phyloP scores from a whole-genome alignment of 1,140 invertebrate species.

The Helicoverpa zea region DNA sequence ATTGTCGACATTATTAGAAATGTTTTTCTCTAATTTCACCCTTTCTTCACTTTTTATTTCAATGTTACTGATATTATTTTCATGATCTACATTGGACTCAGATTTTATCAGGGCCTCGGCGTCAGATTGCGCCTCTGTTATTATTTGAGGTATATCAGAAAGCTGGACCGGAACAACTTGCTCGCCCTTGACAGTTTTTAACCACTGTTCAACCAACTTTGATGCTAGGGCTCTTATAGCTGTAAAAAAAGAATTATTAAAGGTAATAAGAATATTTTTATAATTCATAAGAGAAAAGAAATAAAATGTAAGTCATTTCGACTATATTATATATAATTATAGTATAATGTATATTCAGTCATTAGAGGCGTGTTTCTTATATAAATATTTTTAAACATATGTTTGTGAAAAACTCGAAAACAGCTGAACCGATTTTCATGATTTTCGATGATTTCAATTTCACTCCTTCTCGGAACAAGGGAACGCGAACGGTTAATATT shows the following conservation, averaged over 20 bases:
- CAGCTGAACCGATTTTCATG: too few species aligned
- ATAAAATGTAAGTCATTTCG: not conserved
- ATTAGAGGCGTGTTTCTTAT: too few species aligned
- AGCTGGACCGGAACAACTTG: slow-evolving; percentile 77
- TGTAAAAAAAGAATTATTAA: slow-evolving; percentile 78
- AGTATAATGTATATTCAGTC: too few species aligned
- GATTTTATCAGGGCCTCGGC: slow-evolving; percentile 52
- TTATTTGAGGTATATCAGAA: slow-evolving; percentile 75
- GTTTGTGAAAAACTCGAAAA: too few species aligned
- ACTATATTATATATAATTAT: too few species aligned
- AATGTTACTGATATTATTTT: slow-evolving; percentile 45
- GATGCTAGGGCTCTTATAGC: slow-evolving; percentile 91
- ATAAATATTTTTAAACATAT: too few species aligned
- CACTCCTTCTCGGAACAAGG: too few species aligned
- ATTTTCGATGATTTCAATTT: too few species aligned
- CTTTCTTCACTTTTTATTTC: slow-evolving; percentile 53
- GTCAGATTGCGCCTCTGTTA: slow-evolving; percentile 67
- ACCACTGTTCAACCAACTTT: slow-evolving; percentile 96
- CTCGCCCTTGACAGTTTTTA: slow-evolving; percentile 93
- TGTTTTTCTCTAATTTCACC: slow-evolving; percentile 44
- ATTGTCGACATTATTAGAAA: slow-evolving; percentile 56
- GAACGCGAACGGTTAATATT: too few species aligned
- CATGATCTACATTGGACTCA: slow-evolving; percentile 48
- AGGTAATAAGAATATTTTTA: not conserved
- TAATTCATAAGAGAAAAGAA: not conserved